Evolutionary conservation across 2,888 invertebrate genomes (phyloP).

Genomic region (Aproaerema taeniolella): DNA sequence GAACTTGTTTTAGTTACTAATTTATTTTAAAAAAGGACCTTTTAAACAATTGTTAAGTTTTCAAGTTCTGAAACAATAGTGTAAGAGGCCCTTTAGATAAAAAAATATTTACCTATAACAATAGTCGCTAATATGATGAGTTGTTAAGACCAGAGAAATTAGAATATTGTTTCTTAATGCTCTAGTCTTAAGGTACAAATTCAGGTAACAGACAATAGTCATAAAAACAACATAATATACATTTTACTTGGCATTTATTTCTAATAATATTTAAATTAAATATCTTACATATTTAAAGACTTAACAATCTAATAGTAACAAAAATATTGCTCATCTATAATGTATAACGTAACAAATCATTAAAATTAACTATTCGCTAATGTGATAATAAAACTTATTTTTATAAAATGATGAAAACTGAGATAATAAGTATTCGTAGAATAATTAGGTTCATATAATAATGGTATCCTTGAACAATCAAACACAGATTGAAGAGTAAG

Average conservation of each 20-base stretch:
- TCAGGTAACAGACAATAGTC: no score
- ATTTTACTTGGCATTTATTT: constrained; percentile 61
- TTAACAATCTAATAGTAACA: constrained; percentile 63
- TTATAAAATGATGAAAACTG: no score
- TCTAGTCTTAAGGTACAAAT: background rate
- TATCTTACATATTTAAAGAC: constrained; percentile 55
- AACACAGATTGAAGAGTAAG: no score
- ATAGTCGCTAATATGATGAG: background rate
- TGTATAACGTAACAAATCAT: constrained; percentile 29
- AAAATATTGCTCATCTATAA: constrained; percentile 66
- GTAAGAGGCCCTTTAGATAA: constrained; percentile 11
- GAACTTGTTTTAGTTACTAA: no score
- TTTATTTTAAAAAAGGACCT: background rate
- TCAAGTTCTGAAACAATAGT: background rate
- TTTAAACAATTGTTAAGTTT: background rate
- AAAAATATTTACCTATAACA: constrained; percentile 13
- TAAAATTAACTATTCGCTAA: constrained; percentile 5
- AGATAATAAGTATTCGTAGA: no score
- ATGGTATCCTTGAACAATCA: no score
- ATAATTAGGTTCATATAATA: no score
- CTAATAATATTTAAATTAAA: constrained; percentile 52
- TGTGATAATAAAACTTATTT: constrained; percentile 1
- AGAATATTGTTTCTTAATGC: background rate
- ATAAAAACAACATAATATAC: constrained; percentile 40
- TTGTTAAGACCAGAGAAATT: background rate